These are phyloP conservation scores for Mercenaria mercenaria DNA, from an alignment of 1,140 invertebrate genomes.

Conservation along the genomic window DNA sequence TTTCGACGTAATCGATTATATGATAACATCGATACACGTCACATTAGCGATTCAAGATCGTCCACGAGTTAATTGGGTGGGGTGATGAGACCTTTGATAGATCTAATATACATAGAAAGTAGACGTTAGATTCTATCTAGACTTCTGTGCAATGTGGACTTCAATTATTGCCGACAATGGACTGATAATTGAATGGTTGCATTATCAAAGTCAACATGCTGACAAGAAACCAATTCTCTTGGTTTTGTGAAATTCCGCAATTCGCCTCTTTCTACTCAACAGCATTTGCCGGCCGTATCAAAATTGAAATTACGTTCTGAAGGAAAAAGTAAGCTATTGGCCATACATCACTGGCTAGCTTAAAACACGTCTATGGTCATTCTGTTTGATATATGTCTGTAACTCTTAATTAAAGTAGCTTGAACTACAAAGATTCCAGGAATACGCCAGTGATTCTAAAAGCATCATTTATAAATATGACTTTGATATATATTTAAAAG, in stretches of 20 bases:
- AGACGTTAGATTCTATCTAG: not conserved
- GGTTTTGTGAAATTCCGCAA: not conserved
- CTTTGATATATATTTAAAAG: too few relatives aligned
- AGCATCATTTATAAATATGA: too few relatives aligned
- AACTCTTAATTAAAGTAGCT: too few relatives aligned
- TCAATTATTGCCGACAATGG: conserved; percentile 23
- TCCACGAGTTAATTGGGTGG: not conserved
- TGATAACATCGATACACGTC: not conserved
- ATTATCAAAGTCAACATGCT: conserved; percentile 11
- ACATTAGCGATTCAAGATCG: conserved; percentile 31
- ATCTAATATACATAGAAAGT: conserved; percentile 30
- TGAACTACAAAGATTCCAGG: too few relatives aligned
- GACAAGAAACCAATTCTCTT: not conserved
- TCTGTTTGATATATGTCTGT: too few relatives aligned
- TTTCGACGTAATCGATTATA: not conserved
- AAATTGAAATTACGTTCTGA: too few relatives aligned
- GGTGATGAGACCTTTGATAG: not conserved
- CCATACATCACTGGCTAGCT: too few relatives aligned
- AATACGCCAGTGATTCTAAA: too few relatives aligned
- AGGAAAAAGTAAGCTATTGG: too few relatives aligned
- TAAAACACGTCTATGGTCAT: too few relatives aligned
- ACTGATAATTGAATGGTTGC: conserved; percentile 24
- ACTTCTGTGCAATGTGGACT: not conserved
- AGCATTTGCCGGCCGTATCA: too few relatives aligned
- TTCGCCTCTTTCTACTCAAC: not conserved